Conservation (phyloP, 1,140 invertebrate species). For the Cydia strobilella region DNA sequence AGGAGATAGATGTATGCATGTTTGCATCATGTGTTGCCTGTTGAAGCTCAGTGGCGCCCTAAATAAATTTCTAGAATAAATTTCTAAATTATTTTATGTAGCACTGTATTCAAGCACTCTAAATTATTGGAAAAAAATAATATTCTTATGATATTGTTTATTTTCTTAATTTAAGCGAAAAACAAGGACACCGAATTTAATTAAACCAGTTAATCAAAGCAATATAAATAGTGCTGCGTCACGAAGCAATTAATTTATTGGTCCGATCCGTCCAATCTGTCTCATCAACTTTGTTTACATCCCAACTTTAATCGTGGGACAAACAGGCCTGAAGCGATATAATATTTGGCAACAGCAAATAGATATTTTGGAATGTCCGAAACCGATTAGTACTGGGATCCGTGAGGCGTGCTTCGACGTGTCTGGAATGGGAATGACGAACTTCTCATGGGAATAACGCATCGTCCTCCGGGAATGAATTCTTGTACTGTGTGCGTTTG, state of each 20-base stretch:
- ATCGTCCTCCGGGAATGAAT: background rate
- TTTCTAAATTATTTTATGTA: no score
- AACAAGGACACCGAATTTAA: background rate
- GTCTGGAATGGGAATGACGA: slow-evolving; percentile 15
- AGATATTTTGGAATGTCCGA: slow-evolving; percentile 18
- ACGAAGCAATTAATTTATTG: slow-evolving; percentile 1
- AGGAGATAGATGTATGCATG: no score
- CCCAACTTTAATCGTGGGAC: slow-evolving; percentile 1
- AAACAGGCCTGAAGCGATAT: background rate
- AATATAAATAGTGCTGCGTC: background rate
- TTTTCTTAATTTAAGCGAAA: background rate
- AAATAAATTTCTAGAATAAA: no score
- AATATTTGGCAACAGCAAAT: slow-evolving; percentile 26
- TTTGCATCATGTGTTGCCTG: no score
- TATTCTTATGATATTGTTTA: no score
- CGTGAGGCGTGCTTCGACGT: slow-evolving; percentile 16
- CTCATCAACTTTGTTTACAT: background rate
- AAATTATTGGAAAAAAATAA: no score
- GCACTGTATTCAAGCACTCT: no score
- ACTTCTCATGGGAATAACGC: background rate
- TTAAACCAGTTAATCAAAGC: background rate
- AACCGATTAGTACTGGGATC: slow-evolving; percentile 1
- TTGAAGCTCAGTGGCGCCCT: no score
- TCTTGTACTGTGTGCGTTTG: background rate
- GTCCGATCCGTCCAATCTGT: background rate